Evolutionary conservation across 2,797 vertebrate species (phyloP), one percentile per base, ranked within the genome.

Genomic region (Ceyx erithaca): DNA sequence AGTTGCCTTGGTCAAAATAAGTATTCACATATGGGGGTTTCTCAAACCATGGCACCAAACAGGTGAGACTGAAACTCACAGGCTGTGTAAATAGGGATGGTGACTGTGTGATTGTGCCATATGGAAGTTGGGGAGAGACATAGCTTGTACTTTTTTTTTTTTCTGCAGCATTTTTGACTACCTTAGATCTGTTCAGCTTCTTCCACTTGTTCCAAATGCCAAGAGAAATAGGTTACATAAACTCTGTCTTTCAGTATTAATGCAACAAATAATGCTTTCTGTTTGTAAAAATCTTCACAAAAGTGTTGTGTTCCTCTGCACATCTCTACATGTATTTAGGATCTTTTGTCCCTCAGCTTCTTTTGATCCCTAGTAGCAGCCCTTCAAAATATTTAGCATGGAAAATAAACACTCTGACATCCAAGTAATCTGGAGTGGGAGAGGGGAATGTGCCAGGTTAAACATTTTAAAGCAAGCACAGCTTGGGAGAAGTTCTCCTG

Each of bases 31-130:
- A 25, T 33, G 80, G 78, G 49, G 57, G 46, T 61, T 92, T 92
- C 93, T 93, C 68, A 91, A 37, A 77, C 54, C 41, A 22, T 61
- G 41, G 57, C 70, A 19, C 48, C 63, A 88, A 91, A 70, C 85
- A 90, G 91, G 91, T 94, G 83, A 94, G 76, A 25, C 73, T 72
- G 76, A 68, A 80, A 92, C 41, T 81, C 62, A 62, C n/a, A 37
- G 84, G 75, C 31, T 51, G 62, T 78, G 90, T 84, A 80, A 83
- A 82, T 35, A 58, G 77, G 84, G 86, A 11, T 12, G 8, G 30
- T 54, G 80, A 10, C 77, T 86, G 28, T 89, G 85, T 76, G 94
- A 43, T 80, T 84, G 88, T 28, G 35, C 84, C 91, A 80, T 85
- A 66, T 93, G 92, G 89, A 51, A 35, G 90, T 87, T 88, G 68